Evolutionary conservation across 2,113 vertebrate genomes (phyloP).

Genomic region (Anguilla rostrata): DNA sequence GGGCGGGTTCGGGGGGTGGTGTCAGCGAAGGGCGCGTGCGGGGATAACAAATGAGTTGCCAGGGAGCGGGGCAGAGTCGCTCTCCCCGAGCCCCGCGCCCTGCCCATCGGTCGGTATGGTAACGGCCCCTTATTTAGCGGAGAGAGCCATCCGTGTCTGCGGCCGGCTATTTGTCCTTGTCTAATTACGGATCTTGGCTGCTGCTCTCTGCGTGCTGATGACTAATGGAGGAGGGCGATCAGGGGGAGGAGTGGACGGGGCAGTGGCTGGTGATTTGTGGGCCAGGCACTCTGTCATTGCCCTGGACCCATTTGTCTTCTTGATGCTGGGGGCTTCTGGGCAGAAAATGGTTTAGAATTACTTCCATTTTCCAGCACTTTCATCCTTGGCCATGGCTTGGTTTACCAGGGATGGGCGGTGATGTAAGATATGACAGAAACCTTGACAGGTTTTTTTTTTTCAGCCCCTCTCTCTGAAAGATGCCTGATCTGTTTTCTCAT

Average conservation of each 20-base stretch:
- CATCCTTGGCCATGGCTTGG: constrained; percentile 62
- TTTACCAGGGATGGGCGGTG: constrained; percentile 52
- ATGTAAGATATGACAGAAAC: constrained; percentile 71
- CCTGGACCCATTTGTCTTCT: constrained; percentile 82
- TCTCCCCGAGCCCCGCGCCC: constrained; percentile 52
- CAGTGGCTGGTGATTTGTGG: constrained; percentile 83
- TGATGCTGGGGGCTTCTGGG: constrained; percentile 66
- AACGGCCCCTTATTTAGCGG: constrained; percentile 77
- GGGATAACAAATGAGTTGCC: constrained; percentile 63
- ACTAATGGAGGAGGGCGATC: constrained; percentile 79
- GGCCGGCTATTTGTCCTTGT: constrained; percentile 87
- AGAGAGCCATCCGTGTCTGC: constrained; percentile 69
- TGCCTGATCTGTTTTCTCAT: constrained; percentile 60
- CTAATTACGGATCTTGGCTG: constrained; percentile 90
- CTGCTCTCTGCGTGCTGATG: constrained; percentile 83
- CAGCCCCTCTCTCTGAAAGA: constrained; percentile 48
- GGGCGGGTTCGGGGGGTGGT: constrained; percentile 25
- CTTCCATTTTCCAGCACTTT: constrained; percentile 75
- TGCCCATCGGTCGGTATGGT: constrained; percentile 72
- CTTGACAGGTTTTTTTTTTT: constrained; percentile 65
- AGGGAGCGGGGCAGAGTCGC: constrained; percentile 44
- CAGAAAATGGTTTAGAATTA: constrained; percentile 77
- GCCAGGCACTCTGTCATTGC: constrained; percentile 80
- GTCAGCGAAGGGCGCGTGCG: constrained; percentile 24
- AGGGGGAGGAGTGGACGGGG: constrained; percentile 72